Conservation (phyloP, 2,888 invertebrate genomes). For the Standfussiana lucernea region DNA sequence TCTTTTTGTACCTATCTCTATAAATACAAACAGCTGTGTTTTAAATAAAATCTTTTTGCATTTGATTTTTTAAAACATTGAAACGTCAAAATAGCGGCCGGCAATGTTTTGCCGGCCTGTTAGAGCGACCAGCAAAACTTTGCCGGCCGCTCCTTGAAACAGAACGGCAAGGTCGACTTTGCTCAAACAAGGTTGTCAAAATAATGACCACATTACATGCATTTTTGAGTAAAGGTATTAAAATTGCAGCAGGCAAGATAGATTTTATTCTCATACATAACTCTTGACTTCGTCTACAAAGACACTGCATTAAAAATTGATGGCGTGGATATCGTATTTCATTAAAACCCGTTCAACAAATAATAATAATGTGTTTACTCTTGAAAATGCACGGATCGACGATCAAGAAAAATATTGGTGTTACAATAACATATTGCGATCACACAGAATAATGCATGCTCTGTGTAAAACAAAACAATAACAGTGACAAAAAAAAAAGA, state of each 20-base stretch:
- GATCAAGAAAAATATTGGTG: background rate
- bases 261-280: background rate
- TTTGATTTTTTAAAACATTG: no score
- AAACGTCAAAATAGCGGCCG: no score
- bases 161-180: no score
- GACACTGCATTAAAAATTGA: constrained; percentile 9
- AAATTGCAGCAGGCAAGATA: background rate
- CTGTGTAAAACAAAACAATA: background rate
- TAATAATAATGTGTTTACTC: constrained; percentile 13
- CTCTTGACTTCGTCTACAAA: background rate
- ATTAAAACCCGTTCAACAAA: background rate
- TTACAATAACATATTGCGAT: constrained; percentile 11
- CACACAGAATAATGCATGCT: background rate
- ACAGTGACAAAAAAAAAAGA: background rate
- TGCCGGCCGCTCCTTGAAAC: no score
- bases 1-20: no score
- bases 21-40: no score
- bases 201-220: no score
- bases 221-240: no score
- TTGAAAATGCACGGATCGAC: constrained; percentile 16
- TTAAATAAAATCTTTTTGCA: no score
- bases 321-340: constrained; percentile 23
- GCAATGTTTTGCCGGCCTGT: no score
- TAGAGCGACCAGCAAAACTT: no score
- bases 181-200: no score